Percentiles rank a stretch among this genome's conserved stretches.
Evolutionary conservation across 1,140 invertebrate species (phyloP).

Genomic region (Dufourea novaeangliae): DNA sequence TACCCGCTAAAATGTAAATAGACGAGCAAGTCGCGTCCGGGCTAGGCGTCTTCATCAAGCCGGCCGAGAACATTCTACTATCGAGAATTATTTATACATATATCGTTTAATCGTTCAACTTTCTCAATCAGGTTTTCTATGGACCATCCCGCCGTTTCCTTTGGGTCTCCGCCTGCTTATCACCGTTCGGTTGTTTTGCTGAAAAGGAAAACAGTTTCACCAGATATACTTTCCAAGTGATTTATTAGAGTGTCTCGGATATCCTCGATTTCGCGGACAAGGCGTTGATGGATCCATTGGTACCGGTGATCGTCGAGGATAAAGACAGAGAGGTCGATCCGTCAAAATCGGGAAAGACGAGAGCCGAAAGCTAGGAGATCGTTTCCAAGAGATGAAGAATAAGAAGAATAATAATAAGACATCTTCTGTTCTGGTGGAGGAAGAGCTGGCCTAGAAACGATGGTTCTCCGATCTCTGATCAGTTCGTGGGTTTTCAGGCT

Average conservation of each 20-base stretch:
- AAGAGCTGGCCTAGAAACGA: constrained; percentile 75
- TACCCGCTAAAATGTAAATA: constrained; percentile 47
- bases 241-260: no score
- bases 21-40: neutral
- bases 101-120: constrained; percentile 49
- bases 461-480: constrained; percentile 47
- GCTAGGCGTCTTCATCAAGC: neutral
- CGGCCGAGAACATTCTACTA: neutral
- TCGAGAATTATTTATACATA: constrained; percentile 23
- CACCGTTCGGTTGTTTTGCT: neutral
- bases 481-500: constrained; percentile 59
- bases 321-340: no score
- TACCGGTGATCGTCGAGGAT: neutral
- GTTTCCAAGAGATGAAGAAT: constrained; percentile 16
- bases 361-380: constrained; percentile 10
- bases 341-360: neutral
- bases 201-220: neutral
- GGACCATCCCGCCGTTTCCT: constrained; percentile 1
- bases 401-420: constrained; percentile 21
- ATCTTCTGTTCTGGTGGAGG: constrained; percentile 35
- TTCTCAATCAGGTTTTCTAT: constrained; percentile 5
- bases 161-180: neutral
- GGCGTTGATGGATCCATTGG: no score
- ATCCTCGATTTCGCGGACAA: no score
- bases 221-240: no score